Percentiles rank a stretch among this genome's conserved stretches.
phyloP scores from a whole-genome alignment of 1,140 invertebrate species.

The Melanaphis sacchari region DNA sequence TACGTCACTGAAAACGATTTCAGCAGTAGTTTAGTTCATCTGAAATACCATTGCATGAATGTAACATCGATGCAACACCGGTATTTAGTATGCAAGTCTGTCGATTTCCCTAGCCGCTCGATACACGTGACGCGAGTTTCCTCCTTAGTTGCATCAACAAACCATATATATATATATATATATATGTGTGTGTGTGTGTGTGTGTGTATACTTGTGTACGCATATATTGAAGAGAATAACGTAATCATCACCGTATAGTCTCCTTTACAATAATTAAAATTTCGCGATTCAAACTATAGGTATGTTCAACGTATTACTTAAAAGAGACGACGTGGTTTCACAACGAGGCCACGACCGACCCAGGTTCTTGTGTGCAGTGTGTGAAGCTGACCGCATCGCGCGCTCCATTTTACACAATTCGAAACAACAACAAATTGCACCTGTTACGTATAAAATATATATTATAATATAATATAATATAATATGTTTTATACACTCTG shows the following conservation, averaged over 20 bases:
- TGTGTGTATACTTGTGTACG: too few relatives aligned
- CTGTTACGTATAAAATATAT: neutral
- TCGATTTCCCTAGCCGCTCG: neutral
- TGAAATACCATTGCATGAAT: too few relatives aligned
- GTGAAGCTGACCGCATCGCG: slow-evolving; percentile 29
- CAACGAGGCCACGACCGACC: slow-evolving; percentile 42
- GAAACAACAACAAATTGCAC: slow-evolving; percentile 19
- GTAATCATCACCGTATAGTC: neutral
- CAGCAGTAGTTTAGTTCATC: neutral
- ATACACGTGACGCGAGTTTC: neutral
- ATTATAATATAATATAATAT: neutral
- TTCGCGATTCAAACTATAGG: neutral
- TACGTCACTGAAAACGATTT: neutral
- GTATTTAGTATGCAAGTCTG: neutral
- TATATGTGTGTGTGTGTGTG: too few relatives aligned
- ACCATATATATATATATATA: neutral
- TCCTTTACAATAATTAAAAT: neutral
- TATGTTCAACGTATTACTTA: neutral
- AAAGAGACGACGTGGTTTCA: neutral
- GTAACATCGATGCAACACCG: neutral
- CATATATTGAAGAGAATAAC: neutral
- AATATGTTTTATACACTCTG: neutral
- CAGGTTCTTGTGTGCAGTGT: neutral
- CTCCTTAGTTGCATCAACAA: neutral
- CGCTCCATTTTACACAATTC: slow-evolving; percentile 29